Conservation (phyloP, 2,113 vertebrate species). For the Microcebus lehilahytsara region DNA sequence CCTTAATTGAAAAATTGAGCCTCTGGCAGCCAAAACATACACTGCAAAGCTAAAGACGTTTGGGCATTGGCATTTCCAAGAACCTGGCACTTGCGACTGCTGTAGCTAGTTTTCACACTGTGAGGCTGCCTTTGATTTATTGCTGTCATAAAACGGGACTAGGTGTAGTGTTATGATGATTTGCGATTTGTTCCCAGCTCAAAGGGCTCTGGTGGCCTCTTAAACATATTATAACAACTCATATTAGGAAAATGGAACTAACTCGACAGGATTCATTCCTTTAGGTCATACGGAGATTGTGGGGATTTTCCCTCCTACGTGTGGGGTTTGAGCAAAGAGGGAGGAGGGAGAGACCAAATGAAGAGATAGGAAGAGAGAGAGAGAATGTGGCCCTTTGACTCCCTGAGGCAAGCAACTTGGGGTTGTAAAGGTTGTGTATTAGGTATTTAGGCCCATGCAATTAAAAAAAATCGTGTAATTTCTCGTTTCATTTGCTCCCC, state of each 20-base stretch:
- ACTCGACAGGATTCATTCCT: constrained; percentile 59
- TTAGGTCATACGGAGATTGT: not conserved
- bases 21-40: constrained; percentile 83
- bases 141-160: constrained; percentile 72
- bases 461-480: not conserved
- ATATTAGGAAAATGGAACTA: constrained; percentile 73
- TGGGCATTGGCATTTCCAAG: constrained; percentile 79
- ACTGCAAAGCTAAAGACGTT: constrained; percentile 83
- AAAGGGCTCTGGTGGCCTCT: constrained; percentile 68
- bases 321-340: constrained; percentile 23
- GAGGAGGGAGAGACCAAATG: not conserved
- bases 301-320: not conserved
- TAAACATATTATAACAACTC: constrained; percentile 71
- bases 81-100: constrained; percentile 61
- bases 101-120: constrained; percentile 76
- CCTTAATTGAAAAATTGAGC: constrained; percentile 86
- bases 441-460: not conserved
- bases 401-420: not conserved
- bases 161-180: constrained; percentile 67
- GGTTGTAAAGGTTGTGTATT: not conserved
- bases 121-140: constrained; percentile 84
- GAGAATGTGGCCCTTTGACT: not conserved
- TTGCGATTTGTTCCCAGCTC: constrained; percentile 76
- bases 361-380: not conserved
- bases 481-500: not conserved